phyloP scores from a whole-genome alignment of 2,797 vertebrate genomes.

The Acropternis orthonyx region DNA sequence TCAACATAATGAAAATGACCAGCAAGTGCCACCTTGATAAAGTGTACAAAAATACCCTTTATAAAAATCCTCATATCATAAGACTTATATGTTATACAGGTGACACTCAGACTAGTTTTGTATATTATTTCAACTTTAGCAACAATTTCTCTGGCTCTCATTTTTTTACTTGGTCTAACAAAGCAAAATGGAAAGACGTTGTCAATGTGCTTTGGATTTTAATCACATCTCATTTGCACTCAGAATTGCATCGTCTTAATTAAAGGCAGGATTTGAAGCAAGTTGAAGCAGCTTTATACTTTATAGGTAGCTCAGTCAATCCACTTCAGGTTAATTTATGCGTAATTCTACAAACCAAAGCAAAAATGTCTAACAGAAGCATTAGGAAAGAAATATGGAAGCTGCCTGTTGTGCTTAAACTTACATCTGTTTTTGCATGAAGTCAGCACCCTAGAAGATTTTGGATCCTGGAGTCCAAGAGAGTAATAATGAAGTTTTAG shows the following conservation, averaged over 20 bases:
- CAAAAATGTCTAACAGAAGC: not conserved
- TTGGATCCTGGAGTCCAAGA: not conserved
- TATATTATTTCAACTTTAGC: not conserved
- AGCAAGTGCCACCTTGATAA: not conserved
- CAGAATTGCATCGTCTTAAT: not conserved
- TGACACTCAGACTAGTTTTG: not conserved
- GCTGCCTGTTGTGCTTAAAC: not conserved
- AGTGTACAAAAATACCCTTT: not conserved
- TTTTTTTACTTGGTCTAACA: not conserved
- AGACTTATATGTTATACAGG: not conserved
- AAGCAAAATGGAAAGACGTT: not conserved
- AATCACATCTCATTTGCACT: not conserved
- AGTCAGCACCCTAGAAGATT: not conserved
- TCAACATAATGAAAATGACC: not conserved
- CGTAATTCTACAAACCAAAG: not conserved
- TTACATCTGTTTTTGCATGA: not conserved
- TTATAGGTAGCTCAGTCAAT: not conserved
- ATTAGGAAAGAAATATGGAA: not conserved
- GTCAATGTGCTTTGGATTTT: not conserved
- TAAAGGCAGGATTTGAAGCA: not conserved
- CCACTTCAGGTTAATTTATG: not conserved
- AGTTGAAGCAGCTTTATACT: not conserved
- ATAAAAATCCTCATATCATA: not conserved
- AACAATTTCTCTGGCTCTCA: not conserved
- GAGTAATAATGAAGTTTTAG: fast-evolving